Conservation (phyloP, 2,113 vertebrate species). For the Sylvietta virens region DNA sequence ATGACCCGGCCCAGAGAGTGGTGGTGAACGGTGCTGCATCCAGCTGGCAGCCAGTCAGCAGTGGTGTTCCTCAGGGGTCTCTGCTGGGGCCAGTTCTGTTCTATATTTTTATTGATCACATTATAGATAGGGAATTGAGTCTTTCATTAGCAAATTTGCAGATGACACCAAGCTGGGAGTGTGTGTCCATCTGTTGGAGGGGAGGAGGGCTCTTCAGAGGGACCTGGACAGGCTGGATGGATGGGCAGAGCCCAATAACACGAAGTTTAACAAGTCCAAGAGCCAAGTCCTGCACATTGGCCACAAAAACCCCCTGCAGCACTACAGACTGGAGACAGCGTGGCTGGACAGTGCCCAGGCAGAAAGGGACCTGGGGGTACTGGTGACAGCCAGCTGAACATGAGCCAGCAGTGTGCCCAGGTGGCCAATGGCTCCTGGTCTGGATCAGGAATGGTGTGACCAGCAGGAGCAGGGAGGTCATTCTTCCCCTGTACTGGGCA, state of each 20-base stretch:
- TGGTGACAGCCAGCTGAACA: background rate
- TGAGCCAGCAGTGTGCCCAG: background rate
- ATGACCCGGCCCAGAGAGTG: background rate
- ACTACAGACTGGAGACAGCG: background rate
- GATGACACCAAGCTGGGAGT: background rate
- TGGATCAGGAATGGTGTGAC: background rate
- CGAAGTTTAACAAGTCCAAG: background rate
- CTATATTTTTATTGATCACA: background rate
- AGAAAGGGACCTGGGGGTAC: background rate
- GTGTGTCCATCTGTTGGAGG: accelerated
- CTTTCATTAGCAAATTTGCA: background rate
- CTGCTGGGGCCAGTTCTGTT: background rate
- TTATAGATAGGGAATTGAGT: background rate
- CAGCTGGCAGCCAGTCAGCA: background rate
- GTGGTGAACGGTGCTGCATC: accelerated
- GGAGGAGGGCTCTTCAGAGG: background rate
- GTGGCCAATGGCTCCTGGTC: background rate
- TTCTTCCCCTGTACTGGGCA: accelerated
- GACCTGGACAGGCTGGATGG: accelerated
- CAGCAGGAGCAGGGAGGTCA: background rate
- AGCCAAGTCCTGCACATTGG: background rate
- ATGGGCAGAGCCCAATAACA: background rate
- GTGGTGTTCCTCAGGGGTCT: background rate
- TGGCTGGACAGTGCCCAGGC: background rate
- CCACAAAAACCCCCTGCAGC: background rate